Conservation (phyloP, 2,888 invertebrate genomes). For the Phorcus lineatus region DNA sequence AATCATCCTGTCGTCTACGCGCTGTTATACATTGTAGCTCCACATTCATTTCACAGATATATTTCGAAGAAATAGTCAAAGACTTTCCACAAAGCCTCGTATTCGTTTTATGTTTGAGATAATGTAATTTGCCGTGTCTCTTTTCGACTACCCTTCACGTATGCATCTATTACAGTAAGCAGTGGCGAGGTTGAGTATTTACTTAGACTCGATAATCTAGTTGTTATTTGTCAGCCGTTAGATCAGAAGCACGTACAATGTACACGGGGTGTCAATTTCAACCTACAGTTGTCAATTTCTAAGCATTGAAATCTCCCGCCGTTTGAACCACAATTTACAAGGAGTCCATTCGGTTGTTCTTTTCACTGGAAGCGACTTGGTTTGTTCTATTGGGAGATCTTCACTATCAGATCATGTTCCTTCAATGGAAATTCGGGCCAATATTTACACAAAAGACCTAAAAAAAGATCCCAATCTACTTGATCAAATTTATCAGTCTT, state of each 20-base stretch:
- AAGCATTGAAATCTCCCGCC: background rate
- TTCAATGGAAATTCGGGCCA: background rate
- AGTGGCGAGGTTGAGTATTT: background rate
- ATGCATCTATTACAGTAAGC: background rate
- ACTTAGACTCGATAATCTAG: background rate
- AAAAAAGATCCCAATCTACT: constrained; percentile 22
- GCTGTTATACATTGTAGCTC: no score
- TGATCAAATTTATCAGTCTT: constrained; percentile 20
- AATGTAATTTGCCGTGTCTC: no score
- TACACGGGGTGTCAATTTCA: background rate
- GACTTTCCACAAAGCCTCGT: no score
- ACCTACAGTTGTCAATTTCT: background rate
- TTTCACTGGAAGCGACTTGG: background rate
- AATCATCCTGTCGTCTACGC: no score
- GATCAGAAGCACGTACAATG: background rate
- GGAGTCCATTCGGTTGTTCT: background rate
- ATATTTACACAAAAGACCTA: constrained; percentile 17
- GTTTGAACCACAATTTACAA: background rate
- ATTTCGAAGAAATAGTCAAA: no score
- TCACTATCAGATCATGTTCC: constrained; percentile 2
- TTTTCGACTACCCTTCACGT: no score
- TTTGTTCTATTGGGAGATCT: background rate
- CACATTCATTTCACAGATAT: no score
- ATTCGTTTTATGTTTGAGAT: no score
- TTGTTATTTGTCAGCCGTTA: background rate